phyloP scores from a whole-genome alignment of 1,140 invertebrate genomes.

The Tetramorium parvispinum region DNA sequence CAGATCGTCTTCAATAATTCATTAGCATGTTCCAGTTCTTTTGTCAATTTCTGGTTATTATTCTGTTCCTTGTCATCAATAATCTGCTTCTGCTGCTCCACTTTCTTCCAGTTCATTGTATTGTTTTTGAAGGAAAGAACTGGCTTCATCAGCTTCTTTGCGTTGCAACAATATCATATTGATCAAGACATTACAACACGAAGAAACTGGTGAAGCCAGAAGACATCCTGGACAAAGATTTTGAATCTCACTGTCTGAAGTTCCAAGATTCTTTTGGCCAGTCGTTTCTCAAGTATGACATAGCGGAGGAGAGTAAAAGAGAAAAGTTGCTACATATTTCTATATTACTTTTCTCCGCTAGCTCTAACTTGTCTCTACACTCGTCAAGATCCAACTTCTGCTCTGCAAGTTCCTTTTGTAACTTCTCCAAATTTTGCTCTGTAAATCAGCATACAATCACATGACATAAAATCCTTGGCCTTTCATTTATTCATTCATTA shows the following conservation, averaged over 20 bases:
- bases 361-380: conserved; percentile 87
- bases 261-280: conserved; percentile 91
- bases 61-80: conserved; percentile 89
- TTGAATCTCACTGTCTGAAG: conserved; percentile 91
- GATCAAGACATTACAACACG: conserved; percentile 90
- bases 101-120: conserved; percentile 91
- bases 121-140: conserved; percentile 89
- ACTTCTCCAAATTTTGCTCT: conserved; percentile 88
- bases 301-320: too few species aligned
- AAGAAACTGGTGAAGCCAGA: too few species aligned
- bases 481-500: background rate
- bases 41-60: conserved; percentile 90
- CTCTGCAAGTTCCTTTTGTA: conserved; percentile 87
- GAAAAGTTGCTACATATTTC: conserved; percentile 88
- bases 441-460: conserved; percentile 70
- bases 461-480: background rate
- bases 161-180: conserved; percentile 92
- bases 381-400: conserved; percentile 88
- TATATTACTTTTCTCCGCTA: conserved; percentile 87
- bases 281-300: conserved; percentile 92
- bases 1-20: conserved; percentile 91
- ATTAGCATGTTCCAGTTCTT: conserved; percentile 93
- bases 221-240: conserved; percentile 89
- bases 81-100: conserved; percentile 90
- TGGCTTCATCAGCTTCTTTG: conserved; percentile 89